Conservation (phyloP, 1,140 invertebrate species). For the Drosophila dunni region DNA sequence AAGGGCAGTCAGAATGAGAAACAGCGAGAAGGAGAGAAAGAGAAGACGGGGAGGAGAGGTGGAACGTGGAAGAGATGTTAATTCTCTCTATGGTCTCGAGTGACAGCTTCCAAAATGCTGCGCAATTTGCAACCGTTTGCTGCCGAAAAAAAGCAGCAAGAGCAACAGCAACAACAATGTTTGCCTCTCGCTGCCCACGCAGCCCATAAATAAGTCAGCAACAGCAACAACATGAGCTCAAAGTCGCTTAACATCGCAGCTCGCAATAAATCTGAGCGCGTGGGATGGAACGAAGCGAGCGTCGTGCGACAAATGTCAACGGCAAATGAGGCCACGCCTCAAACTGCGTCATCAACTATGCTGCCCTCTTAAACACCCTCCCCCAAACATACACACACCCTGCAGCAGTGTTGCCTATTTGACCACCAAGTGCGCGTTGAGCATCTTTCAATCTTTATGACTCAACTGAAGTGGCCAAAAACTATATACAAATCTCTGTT, state of each 20-base stretch:
- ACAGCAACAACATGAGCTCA: slow-evolving; percentile 51
- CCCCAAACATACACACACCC: too few species aligned
- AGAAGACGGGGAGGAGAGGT: neutral
- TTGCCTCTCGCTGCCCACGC: slow-evolving; percentile 57
- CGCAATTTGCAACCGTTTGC: slow-evolving; percentile 76
- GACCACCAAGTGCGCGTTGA: slow-evolving; percentile 62
- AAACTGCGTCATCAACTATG: slow-evolving; percentile 30
- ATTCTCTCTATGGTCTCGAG: slow-evolving; percentile 25
- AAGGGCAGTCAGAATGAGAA: neutral
- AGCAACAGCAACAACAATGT: slow-evolving; percentile 31
- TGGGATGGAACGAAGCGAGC: slow-evolving; percentile 50
- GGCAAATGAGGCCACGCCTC: slow-evolving; percentile 69
- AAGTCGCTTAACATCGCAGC: slow-evolving; percentile 39
- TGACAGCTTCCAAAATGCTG: slow-evolving; percentile 45
- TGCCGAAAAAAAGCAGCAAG: slow-evolving; percentile 59
- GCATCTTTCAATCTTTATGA: slow-evolving; percentile 55
- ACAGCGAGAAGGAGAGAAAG: neutral
- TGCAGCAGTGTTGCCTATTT: neutral
- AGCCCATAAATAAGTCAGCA: slow-evolving; percentile 77
- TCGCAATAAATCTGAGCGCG: slow-evolving; percentile 75
- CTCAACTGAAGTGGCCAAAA: slow-evolving; percentile 44
- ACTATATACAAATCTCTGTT: neutral
- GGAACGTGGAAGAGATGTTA: neutral
- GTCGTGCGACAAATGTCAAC: slow-evolving; percentile 65
- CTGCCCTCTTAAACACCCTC: too few species aligned